Base-by-base conservation (phyloP, 2,888 invertebrate species). In the Andrena chrysosceles region DNA sequence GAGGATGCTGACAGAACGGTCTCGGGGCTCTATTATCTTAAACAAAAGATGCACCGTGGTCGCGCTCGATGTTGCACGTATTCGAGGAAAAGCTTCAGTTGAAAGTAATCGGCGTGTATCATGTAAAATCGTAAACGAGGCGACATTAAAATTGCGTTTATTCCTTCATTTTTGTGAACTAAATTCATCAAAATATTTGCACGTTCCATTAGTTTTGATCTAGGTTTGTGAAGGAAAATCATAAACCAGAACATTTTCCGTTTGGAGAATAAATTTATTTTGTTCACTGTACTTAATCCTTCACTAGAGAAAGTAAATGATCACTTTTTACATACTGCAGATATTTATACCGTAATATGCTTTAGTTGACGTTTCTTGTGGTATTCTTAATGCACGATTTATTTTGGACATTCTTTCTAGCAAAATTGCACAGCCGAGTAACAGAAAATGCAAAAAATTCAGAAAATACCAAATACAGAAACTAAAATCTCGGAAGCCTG, bases 1-100 rank as follows among this genome's bases (percentile, higher is more conserved):
- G 89, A 89, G 90, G 87, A 88, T 86, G 86, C 89, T 89, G 90
- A 90, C 90, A 90, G 91, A 91, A 91, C 87, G 89, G 76, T 78
- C 81, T 85, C 63, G 70, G 76, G 68, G 64, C 88, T 84, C 79
- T 79, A 87, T 87, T 83, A 85, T 84, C 82, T 85, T 84, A 82
- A 77, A 82, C 81, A 76, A 74, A 85, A 77, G 84, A 69, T 33
- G 42, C 33, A 68, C 79, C 54, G 78, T 80, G 82, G 69, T 84
- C 78, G 54, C 49, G 56, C 60, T 42, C 49, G 16, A 79, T 70
- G 72, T 88, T 84, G 78, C 69, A 60, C 67, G 81, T 20, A 48
- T 59, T 13, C 42, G 29, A 59, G 23, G 8, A 10, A 26, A 2
- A 56, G 4, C 10, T 1, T 4, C 23, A 10, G 20, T 4, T 23